These are phyloP conservation scores for Percopsis omiscomaycus DNA, from an alignment of 2,797 vertebrate genomes.

Conservation along the genomic window DNA sequence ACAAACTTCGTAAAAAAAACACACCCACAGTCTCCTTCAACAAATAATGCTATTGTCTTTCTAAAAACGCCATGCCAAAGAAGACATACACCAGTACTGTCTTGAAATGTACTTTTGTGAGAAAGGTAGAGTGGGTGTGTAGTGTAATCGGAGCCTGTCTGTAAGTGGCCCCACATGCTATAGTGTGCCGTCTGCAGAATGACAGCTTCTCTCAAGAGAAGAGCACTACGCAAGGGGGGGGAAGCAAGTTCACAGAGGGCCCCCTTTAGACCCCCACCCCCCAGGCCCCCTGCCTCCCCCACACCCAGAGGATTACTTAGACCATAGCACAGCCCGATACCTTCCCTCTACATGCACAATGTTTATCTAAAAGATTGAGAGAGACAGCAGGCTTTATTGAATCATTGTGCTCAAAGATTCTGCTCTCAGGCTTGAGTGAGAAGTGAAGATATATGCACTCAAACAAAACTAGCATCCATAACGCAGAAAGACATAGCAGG, in stretches of 20 bases:
- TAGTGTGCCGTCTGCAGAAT: conserved; percentile 18
- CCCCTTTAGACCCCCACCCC: conserved; percentile 12
- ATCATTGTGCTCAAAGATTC: conserved; percentile 4
- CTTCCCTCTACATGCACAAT: conserved; percentile 24
- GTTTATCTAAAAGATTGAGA: conserved; percentile 10
- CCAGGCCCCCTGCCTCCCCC: conserved; percentile 1
- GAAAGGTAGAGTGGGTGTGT: conserved; percentile 10
- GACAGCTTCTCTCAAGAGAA: conserved; percentile 11
- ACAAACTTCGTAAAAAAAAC: conserved; percentile 1
- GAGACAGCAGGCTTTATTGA: neutral
- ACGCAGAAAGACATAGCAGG: neutral
- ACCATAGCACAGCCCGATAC: conserved; percentile 14
- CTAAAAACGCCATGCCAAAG: neutral
- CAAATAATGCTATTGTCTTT: too few relatives aligned
- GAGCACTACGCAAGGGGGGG: conserved; percentile 3
- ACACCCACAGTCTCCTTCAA: too few relatives aligned
- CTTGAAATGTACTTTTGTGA: neutral
- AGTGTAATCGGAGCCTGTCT: conserved; percentile 30
- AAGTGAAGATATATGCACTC: neutral
- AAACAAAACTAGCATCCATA: conserved; percentile 5
- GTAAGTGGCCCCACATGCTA: conserved; percentile 26
- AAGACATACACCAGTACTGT: neutral
- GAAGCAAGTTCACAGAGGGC: conserved; percentile 14
- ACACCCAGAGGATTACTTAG: conserved; percentile 15
- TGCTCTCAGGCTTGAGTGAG: neutral